Evolutionary conservation across 1,140 invertebrate species (phyloP).

Genomic region (Zaprionus ghesquierei): DNA sequence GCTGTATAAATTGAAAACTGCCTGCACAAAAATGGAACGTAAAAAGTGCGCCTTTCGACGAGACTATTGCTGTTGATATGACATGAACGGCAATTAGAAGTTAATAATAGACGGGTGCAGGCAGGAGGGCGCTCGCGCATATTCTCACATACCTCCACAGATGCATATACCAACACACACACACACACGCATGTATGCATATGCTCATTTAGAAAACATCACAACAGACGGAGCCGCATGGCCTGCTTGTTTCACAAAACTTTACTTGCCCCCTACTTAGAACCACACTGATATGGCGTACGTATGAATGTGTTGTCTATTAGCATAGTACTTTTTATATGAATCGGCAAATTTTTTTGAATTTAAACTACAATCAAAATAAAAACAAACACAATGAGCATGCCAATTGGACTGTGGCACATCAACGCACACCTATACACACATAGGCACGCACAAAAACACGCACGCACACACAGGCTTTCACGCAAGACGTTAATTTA

Average conservation of each 20-base stretch:
- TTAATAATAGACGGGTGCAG: constrained; percentile 58
- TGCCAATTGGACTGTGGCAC: constrained; percentile 56
- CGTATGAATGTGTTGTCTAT: constrained; percentile 4
- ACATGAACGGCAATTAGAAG: constrained; percentile 14
- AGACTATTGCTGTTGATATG: neutral
- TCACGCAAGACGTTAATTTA: constrained; percentile 8
- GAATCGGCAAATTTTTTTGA: constrained; percentile 16
- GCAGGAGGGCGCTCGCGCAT: constrained; percentile 20
- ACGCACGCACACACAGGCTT: constrained; percentile 6
- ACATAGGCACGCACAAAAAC: constrained; percentile 1
- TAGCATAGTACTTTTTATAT: neutral
- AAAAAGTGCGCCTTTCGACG: neutral
- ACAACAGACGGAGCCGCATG: constrained; percentile 19
- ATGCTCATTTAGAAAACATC: neutral
- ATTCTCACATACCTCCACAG: neutral
- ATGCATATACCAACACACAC: neutral
- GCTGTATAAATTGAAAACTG: constrained; percentile 13
- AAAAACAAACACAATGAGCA: constrained; percentile 53
- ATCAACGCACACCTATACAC: constrained; percentile 3
- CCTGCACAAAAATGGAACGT: neutral
- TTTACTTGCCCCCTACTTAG: neutral
- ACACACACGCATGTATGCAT: neutral
- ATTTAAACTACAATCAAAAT: constrained; percentile 43
- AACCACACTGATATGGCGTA: constrained; percentile 7
- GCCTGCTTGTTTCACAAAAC: neutral